Base-by-base conservation (phyloP, 2,888 invertebrate species). In the Brachyptera putata region DNA sequence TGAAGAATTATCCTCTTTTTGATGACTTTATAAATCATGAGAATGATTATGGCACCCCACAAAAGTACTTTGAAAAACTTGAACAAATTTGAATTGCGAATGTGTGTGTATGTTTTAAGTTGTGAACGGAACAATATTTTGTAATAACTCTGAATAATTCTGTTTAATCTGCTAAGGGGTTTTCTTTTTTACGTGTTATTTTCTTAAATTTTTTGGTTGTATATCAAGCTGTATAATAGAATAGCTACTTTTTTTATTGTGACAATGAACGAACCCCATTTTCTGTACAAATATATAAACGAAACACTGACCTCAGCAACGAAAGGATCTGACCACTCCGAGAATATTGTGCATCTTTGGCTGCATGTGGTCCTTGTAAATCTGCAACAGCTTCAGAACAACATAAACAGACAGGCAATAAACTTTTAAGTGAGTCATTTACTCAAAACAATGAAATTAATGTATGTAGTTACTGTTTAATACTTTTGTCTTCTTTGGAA, bases 201-300 rank as follows among this genome's bases (percentile, higher is more conserved):
- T 60, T 50, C 56, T 25, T 49, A 14, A 50, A 49, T 24, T n/a
- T n/a, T 49, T 58, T 49, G 61, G 57, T 63, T 60, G 62, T 62
- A 62, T 43, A 57, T 60, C 60, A 63, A 53, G 41, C 57, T 63
- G 64, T 64, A 62, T 60, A 58, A 62, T 64, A 64, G 64, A 57
- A 30, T 64, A 64, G 64, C 56, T 50, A 57, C 13, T 61, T 61
- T 63, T 63, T 63, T 60, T 61, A 63, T 61, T 60, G 63, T 63
- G 63, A 56, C 49, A 30, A 61, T 16, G 34, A 60, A 48, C 11
- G 34, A 53, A 36, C 22, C 58, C 62, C 64, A 62, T 57, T 60
- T 62, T 64, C 62, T 64, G 64, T 64, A 64, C 62, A 64, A 64
- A 64, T 56, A 59, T 60, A 48, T 37, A 55, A 60, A 63, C 37